Evolutionary conservation across 1,140 invertebrate genomes (phyloP), one percentile per base, ranked within the genome.

Genomic region (Caenorhabditis brenneri): DNA sequence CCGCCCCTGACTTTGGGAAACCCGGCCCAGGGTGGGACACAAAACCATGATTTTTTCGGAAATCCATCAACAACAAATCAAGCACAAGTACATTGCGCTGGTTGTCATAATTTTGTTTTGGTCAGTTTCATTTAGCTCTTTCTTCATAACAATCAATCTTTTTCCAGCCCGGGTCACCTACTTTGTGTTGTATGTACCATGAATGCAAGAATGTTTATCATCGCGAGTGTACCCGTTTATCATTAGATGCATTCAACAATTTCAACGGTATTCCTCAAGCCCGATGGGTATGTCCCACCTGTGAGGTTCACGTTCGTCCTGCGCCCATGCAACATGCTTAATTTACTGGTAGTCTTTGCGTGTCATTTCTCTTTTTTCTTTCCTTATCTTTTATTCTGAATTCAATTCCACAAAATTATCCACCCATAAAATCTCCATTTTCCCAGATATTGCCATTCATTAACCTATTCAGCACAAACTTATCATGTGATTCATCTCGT

Each of bases 111-210:
- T 42, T 74, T 74, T 42, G 33, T 74, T 15, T 42, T 12, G 36
- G 65, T 74, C 9, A 22, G 58, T 65, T 9, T 33, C 3, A 16
- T 16, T 19, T 33, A n/a, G n/a, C n/a, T 51, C 10, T 19, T 51
- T 51, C 12, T 42, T 12, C 5, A 42, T 12, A 5, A 42, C 39
- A 51, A 51, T n/a, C 24, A 19, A 27, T 65, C 16, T 4, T 33
- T 74, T 74, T 74, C 42, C 65, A 74, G 65, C 36, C 65, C 65
- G 65, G 65, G 65, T 74, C 65, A 6, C 36, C 65, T 74, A 46
- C 65, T n/a, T n/a, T 74, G 65, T 74, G 19, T 42, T 74, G 65
- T 74, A 42, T 74, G 36, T 74, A 74, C 10, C 65, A 74, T 42
- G 33, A 42, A 7, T 74, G 65, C 65, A 74, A 74, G 24, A 74